phyloP scores from a whole-genome alignment of 2,888 invertebrate species.

The Euproctis similis region DNA sequence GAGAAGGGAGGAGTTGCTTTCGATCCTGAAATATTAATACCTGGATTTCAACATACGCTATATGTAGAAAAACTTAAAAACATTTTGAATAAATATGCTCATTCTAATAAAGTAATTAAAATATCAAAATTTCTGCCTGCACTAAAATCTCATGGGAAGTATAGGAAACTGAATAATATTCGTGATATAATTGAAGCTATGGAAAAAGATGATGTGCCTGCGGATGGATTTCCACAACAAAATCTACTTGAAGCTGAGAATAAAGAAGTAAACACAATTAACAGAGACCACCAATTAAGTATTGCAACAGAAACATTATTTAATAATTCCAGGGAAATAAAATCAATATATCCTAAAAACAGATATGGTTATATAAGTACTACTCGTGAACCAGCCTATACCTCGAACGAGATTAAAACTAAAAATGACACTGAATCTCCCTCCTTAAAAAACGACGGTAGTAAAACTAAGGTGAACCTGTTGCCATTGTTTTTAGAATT shows the following conservation, averaged over 20 bases:
- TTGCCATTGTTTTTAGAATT: constrained; percentile 46
- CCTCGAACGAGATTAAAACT: no score
- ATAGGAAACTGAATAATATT: constrained; percentile 52
- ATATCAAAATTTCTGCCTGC: constrained; percentile 7
- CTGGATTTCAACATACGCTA: constrained; percentile 32
- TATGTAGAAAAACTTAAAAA: constrained; percentile 45
- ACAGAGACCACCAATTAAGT: constrained; percentile 5
- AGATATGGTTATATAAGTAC: no score
- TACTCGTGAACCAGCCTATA: no score
- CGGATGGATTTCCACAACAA: constrained; percentile 24
- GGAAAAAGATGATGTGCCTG: constrained; percentile 29
- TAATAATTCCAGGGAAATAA: not conserved
- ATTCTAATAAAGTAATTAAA: constrained; percentile 10
- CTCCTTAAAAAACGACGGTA: constrained; percentile 7
- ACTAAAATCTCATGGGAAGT: constrained; percentile 12
- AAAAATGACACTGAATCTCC: constrained; percentile 9
- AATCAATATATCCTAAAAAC: no score
- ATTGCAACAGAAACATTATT: not conserved
- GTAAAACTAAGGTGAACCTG: constrained; percentile 22
- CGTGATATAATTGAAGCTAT: constrained; percentile 56
- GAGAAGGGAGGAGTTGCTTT: constrained; percentile 60
- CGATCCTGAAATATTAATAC: constrained; percentile 49
- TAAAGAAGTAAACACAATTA: constrained; percentile 10
- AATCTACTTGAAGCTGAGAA: constrained; percentile 45
- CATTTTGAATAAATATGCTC: constrained; percentile 34